Evolutionary conservation across 2,113 vertebrate genomes (phyloP).

Genomic region (Chamaetylas fuelleborni): DNA sequence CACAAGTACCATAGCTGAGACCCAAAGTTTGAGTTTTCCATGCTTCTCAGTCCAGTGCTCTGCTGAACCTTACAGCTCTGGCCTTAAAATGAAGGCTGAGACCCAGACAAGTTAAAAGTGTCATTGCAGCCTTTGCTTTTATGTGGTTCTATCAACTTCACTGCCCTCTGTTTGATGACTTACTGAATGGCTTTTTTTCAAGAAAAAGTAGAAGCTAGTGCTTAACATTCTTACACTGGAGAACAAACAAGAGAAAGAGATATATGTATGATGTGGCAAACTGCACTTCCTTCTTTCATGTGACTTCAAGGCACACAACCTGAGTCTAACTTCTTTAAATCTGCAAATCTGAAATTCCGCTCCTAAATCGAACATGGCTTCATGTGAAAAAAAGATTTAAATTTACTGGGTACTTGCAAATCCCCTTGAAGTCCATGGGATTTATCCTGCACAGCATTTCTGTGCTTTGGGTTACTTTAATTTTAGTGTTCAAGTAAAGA

Average conservation of each 20-base stretch:
- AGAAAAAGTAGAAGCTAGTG: not conserved
- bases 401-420: not conserved
- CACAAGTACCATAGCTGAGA: not conserved
- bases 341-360: not conserved
- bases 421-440: not conserved
- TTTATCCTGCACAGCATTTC: not conserved
- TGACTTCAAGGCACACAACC: not conserved
- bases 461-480: not conserved
- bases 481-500: not conserved
- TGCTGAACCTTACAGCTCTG: not conserved
- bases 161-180: not conserved
- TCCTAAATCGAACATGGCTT: not conserved
- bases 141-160: not conserved
- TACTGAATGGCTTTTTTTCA: not conserved
- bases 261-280: not conserved
- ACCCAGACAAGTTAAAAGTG: not conserved
- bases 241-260: not conserved
- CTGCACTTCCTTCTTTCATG: not conserved
- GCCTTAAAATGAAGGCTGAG: rapidly evolving
- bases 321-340: not conserved
- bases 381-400: not conserved
- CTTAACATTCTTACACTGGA: not conserved
- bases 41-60: not conserved
- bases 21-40: not conserved
- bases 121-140: not conserved